Conservation (phyloP, 2,888 invertebrate species). For the Stomorhina lunata region DNA sequence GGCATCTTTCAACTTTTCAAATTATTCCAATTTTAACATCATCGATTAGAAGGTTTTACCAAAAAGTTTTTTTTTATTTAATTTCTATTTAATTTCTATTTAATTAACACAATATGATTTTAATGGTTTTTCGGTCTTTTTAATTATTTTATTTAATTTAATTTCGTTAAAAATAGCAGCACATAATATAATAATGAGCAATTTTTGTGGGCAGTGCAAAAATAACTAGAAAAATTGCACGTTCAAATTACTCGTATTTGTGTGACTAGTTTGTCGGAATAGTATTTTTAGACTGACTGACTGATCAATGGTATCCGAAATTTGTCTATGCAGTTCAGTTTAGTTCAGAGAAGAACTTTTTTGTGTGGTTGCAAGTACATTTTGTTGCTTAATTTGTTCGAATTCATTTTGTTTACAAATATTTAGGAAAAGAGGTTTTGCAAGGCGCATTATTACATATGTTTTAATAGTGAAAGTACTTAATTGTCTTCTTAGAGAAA, state of each 20-base stretch:
- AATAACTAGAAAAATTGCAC: constrained; percentile 14
- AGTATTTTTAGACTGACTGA: constrained; percentile 78
- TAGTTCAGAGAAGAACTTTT: constrained; percentile 36
- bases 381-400: neutral
- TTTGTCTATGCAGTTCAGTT: constrained; percentile 46
- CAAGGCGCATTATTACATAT: too few relatives aligned
- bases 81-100: constrained; percentile 29
- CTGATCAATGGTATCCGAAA: constrained; percentile 70
- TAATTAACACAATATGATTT: constrained; percentile 33
- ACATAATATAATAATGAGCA: constrained; percentile 17
- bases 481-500: too few relatives aligned
- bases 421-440: neutral
- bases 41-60: constrained; percentile 12
- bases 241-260: constrained; percentile 29
- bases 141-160: constrained; percentile 11
- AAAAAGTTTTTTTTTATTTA: neutral
- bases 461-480: too few relatives aligned
- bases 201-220: constrained; percentile 15
- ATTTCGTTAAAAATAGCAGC: constrained; percentile 52
- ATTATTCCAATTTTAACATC: constrained; percentile 36
- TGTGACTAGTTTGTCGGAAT: constrained; percentile 68
- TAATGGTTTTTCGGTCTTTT: neutral
- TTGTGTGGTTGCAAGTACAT: constrained; percentile 36
- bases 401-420: neutral
- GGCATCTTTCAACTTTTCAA: constrained; percentile 70